Percentiles rank a stretch among this genome's conserved stretches.
phyloP scores from a whole-genome alignment of 2,888 invertebrate genomes.

The Cheilosia pagana region DNA sequence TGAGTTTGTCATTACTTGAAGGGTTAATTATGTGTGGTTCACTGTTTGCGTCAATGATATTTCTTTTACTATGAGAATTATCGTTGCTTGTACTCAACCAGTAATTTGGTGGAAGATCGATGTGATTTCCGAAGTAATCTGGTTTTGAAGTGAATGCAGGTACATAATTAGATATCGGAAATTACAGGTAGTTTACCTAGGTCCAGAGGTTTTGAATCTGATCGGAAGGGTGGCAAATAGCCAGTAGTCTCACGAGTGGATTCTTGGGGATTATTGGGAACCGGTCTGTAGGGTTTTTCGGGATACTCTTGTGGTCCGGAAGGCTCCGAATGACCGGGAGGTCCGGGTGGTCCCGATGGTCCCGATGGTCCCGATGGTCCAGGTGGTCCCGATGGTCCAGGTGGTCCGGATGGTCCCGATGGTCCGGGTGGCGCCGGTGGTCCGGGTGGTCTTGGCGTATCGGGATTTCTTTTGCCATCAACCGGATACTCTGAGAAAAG shows the following conservation, averaged over 20 bases:
- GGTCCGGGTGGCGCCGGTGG: background rate
- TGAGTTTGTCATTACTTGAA: background rate
- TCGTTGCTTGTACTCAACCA: background rate
- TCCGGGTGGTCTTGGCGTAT: background rate
- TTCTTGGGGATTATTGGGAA: background rate
- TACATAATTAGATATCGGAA: background rate
- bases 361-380: background rate
- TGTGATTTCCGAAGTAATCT: background rate
- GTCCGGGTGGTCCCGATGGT: background rate
- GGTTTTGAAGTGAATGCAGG: background rate
- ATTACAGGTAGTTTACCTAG: background rate
- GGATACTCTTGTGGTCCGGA: background rate
- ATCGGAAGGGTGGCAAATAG: background rate
- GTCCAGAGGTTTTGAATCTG: background rate
- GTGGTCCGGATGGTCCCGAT: background rate
- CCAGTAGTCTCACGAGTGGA: background rate
- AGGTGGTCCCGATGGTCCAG: background rate
- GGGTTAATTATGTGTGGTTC: background rate
- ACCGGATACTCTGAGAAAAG: too few species aligned
- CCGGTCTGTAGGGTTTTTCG: background rate
- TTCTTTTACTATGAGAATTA: background rate
- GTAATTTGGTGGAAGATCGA: background rate
- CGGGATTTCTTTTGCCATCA: too few species aligned
- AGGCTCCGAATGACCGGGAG: background rate
- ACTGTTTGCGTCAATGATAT: background rate